Base-by-base conservation (phyloP, 1,140 invertebrate species). In the Hesperophylax magnus region DNA sequence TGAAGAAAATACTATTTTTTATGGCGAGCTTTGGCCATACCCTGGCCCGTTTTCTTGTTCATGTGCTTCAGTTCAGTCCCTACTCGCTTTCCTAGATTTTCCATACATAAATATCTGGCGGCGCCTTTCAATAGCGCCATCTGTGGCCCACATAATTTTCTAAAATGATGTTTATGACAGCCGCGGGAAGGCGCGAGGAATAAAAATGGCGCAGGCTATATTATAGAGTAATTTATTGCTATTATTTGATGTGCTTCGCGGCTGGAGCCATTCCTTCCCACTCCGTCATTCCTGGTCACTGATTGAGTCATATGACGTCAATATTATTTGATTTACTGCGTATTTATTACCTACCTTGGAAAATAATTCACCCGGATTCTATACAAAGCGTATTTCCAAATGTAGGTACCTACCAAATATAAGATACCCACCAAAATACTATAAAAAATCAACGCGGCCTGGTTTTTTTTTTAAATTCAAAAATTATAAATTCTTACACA, bases 91-190 rank as follows among this genome's bases (percentile, higher is more conserved):
- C 11, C 47, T 54, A 72, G 47, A 34, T 52, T 72, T 77, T 24
- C 65, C 52, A 34, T 72, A 72, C 18, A 79, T 79, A 67, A 72
- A 72, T 72, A 54, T 56, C 47, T 22, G 69, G 69, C 79, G n/a
- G 15, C 24, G 31, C 7, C 58, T 14, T 61, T 82, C 69, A 63
- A 79, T 65, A 72, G 65, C 71, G 63, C 79, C 79, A 83, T 83
- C 82, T 83, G 79, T 69, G 79, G 79, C 61, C 77, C 76, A 79
- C 79, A 81, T 83, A 83, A 83, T 83, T 83, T 72, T 77, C 78
- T 69, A 81, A 83, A 83, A 81, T 83, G 78, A 83, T 83, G 82
- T 83, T 69, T 31, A 22, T 80, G 81, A 82, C 81, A 77, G 71
- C 58, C 78, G 47, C 77, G 74, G 34, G 27, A 61, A 60, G 39